Evolutionary conservation across 30 jellyfish, hydroid and myxozoan genomes (phyloP).

Genomic region (Mastigias papua): DNA sequence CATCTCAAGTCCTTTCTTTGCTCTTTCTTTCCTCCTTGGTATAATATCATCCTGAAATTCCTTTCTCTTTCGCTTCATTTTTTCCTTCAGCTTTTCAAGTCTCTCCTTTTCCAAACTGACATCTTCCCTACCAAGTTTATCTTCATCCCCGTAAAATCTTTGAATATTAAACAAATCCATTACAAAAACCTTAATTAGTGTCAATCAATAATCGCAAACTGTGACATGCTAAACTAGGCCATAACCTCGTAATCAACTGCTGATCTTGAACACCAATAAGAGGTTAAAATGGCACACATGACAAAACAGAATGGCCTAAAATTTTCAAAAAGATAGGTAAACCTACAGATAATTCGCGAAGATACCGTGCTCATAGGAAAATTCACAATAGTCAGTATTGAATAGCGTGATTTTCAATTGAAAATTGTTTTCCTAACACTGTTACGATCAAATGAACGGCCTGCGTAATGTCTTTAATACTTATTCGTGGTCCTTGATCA

Average conservation of each 20-base stretch:
- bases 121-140: not conserved
- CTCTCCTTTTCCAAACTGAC: conserved; percentile 39
- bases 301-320: too few species aligned
- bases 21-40: not conserved
- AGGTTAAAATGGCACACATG: too few species aligned
- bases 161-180: conserved; percentile 77
- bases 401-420: too few species aligned
- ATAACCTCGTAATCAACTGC: conserved; percentile 1
- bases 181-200: not conserved
- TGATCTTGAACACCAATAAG: not conserved
- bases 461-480: too few species aligned
- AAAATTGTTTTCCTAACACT: too few species aligned
- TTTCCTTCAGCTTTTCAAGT: conserved; percentile 39
- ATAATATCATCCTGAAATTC: not conserved
- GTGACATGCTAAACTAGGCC: conserved; percentile 18
- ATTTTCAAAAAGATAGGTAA: too few species aligned
- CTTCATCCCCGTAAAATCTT: conserved; percentile 69
- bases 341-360: too few species aligned
- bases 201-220: not conserved
- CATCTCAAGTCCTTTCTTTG: not conserved
- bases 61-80: conserved; percentile 51
- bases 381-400: too few species aligned
- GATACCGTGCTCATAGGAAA: too few species aligned
- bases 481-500: too few species aligned
- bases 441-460: too few species aligned